Percentiles rank a stretch among this genome's conserved stretches.
Conservation (phyloP, 2,797 vertebrate species). For the Pseudotriccus pelzelni region DNA sequence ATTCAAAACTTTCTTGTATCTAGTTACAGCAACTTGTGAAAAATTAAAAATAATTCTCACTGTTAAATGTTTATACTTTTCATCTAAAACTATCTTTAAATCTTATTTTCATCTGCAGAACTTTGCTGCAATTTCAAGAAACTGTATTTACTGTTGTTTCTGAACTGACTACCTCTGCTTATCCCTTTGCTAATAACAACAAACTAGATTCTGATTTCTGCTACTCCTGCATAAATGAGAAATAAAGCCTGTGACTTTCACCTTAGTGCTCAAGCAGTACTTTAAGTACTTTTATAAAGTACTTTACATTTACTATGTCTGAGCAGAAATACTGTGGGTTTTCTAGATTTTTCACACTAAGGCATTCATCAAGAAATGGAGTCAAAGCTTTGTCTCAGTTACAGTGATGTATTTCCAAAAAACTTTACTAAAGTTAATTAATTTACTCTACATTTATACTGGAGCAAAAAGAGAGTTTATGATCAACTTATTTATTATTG, state of each 20-base stretch:
- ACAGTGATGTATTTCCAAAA: not conserved
- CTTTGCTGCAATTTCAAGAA: not conserved
- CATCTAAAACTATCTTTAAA: not conserved
- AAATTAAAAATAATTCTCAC: not conserved
- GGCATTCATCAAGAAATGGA: not conserved
- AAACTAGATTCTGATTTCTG: not conserved
- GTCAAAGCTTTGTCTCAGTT: not conserved
- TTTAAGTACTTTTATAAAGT: not conserved
- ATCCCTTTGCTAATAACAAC: not conserved
- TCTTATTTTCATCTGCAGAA: not conserved
- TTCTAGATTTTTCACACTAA: not conserved
- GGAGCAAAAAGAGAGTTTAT: not conserved
- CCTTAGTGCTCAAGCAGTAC: not conserved
- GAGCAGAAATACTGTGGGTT: not conserved
- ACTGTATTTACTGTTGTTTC: not conserved
- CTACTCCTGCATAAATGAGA: not conserved
- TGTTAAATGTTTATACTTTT: not conserved
- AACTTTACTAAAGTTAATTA: not conserved
- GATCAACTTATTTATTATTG: not conserved
- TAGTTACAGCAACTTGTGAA: not conserved
- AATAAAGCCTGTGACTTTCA: not conserved
- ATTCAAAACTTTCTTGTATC: not conserved
- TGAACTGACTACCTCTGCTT: not conserved
- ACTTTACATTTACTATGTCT: not conserved
- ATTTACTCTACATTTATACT: not conserved